A percentile compares a stretch with the other conserved stretches of the same genome.
These are phyloP conservation scores for Volucella bombylans DNA, from an alignment of 2,888 invertebrate genomes.

Conservation along the genomic window DNA sequence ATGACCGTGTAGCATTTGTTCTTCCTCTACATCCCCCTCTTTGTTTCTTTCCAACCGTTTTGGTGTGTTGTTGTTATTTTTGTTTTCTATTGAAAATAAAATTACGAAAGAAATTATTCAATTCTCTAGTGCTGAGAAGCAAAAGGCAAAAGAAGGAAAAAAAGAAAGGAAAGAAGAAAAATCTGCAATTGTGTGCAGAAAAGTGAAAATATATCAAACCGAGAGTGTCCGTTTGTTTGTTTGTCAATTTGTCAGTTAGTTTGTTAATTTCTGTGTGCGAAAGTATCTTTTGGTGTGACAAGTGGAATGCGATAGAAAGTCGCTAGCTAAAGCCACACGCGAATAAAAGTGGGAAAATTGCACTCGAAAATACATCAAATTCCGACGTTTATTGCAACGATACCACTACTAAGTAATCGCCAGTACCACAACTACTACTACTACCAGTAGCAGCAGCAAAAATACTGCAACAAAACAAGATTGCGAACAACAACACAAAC, in stretches of 20 bases:
- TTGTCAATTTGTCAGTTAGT: background rate
- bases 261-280: too few relatives aligned
- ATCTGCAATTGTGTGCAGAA: conserved; percentile 34
- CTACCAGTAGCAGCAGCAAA: conserved; percentile 16
- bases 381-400: conserved; percentile 51
- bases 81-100: conserved; percentile 32
- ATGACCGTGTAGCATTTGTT: conserved; percentile 46
- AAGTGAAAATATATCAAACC: conserved; percentile 40
- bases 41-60: conserved; percentile 23
- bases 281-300: conserved; percentile 39
- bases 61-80: conserved; percentile 44
- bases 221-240: conserved; percentile 44
- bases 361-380: conserved; percentile 66
- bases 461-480: conserved; percentile 40
- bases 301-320: conserved; percentile 70
- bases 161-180: background rate
- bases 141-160: background rate
- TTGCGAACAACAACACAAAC: conserved; percentile 24
- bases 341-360: conserved; percentile 54
- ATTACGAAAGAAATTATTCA: conserved; percentile 51
- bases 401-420: background rate
- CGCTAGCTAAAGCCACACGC: conserved; percentile 38
- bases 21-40: conserved; percentile 23
- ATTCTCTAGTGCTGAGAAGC: conserved; percentile 26
- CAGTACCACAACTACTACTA: conserved; percentile 20